phyloP scores from a whole-genome alignment of 2,888 invertebrate genomes.

The Pollenia amentaria region DNA sequence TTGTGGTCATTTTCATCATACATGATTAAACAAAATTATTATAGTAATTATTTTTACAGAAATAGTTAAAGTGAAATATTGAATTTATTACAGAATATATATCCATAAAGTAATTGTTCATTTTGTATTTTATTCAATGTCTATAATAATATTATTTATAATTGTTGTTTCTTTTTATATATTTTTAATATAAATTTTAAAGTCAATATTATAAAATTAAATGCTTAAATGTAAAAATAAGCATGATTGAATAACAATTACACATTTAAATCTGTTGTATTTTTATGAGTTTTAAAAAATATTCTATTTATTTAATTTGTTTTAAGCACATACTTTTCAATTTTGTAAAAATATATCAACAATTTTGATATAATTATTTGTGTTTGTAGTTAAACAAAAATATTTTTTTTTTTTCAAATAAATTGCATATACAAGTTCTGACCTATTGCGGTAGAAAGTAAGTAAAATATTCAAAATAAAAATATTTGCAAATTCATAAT shows the following conservation, averaged over 20 bases:
- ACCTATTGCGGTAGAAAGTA: too few species aligned
- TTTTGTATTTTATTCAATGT: background rate
- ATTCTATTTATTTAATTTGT: background rate
- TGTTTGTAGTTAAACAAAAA: too few species aligned
- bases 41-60: background rate
- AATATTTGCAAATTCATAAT: too few species aligned
- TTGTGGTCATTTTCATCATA: constrained; percentile 8
- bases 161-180: background rate
- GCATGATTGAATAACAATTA: background rate
- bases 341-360: too few species aligned
- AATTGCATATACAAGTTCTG: too few species aligned
- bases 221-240: constrained; percentile 10
- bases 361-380: too few species aligned
- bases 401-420: too few species aligned
- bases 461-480: too few species aligned
- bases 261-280: constrained; percentile 13
- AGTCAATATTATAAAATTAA: constrained; percentile 8
- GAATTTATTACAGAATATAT: background rate
- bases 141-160: background rate
- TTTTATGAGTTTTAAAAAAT: background rate
- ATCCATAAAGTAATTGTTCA: background rate
- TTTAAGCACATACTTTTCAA: background rate
- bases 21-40: constrained; percentile 18
- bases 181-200: constrained; percentile 1
- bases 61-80: background rate